Conservation (phyloP, 2,113 vertebrate genomes). For the Dipodomys stephensi region DNA sequence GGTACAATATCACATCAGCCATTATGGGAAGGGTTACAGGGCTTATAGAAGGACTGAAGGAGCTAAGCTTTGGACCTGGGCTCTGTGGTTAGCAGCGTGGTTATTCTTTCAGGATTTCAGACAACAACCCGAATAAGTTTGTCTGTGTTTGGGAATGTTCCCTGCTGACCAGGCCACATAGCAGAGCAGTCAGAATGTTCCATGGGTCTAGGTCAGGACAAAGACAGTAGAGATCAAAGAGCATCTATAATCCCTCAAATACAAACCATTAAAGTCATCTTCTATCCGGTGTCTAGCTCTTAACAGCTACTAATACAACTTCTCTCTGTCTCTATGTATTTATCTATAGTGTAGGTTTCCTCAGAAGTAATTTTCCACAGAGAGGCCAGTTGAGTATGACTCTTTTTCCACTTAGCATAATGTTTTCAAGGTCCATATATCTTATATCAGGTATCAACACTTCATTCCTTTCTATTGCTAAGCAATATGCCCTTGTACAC, state of each 20-base stretch:
- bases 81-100: neutral
- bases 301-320: neutral
- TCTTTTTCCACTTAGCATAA: neutral
- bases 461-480: neutral
- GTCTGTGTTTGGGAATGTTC: neutral
- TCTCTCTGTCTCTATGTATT: neutral
- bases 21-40: neutral
- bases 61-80: no score
- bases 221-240: neutral
- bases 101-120: neutral
- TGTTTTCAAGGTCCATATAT: neutral
- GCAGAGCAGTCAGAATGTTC: no score
- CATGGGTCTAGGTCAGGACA: neutral
- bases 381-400: neutral
- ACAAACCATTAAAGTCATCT: neutral
- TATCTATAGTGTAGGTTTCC: neutral
- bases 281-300: neutral
- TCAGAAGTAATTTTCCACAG: neutral
- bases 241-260: neutral
- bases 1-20: neutral
- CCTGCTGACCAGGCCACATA: neutral
- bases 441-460: neutral
- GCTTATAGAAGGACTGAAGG: no score
- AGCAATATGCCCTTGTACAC: neutral
- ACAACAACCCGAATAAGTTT: neutral